Conservation (phyloP, 2,888 invertebrate genomes). For the Artemia sp. region DNA sequence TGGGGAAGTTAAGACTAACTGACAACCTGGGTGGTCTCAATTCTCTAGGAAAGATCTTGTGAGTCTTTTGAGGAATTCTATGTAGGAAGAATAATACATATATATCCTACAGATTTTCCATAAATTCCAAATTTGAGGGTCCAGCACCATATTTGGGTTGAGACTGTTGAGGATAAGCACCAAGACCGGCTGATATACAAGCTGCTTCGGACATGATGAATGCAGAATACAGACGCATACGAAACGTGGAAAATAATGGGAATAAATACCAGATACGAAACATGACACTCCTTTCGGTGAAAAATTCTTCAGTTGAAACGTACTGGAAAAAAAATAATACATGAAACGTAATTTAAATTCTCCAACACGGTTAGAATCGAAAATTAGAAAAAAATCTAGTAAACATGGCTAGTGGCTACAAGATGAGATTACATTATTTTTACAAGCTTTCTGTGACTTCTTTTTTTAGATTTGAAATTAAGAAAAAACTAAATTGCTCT, state of each 20-base stretch:
- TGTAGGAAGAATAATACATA: slow-evolving; percentile 18
- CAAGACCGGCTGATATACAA: slow-evolving; percentile 77
- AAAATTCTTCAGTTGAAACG: slow-evolving; percentile 56
- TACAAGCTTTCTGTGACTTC: too few species aligned
- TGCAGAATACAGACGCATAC: slow-evolving; percentile 75
- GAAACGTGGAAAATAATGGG: slow-evolving; percentile 69
- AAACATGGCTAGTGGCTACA: too few species aligned
- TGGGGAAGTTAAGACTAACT: too few species aligned
- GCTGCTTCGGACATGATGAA: slow-evolving; percentile 78
- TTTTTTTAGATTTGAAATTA: too few species aligned
- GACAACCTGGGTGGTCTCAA: too few species aligned
- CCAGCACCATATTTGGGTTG: slow-evolving; percentile 64
- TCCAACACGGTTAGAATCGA: background rate
- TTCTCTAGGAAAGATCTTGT: too few species aligned
- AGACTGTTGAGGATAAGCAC: slow-evolving; percentile 64
- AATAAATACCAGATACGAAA: slow-evolving; percentile 70
- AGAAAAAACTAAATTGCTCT: too few species aligned
- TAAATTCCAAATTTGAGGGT: slow-evolving; percentile 50
- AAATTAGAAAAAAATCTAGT: slow-evolving; percentile 14
- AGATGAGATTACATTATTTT: too few species aligned
- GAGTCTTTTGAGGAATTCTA: too few species aligned
- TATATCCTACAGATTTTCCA: slow-evolving; percentile 30
- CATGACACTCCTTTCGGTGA: slow-evolving; percentile 46
- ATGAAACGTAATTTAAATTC: slow-evolving; percentile 20
- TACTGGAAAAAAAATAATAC: slow-evolving; percentile 47